Evolutionary conservation across 2,113 vertebrate species (phyloP), one percentile per base, ranked within the genome.

Genomic region (Pteronura brasiliensis): DNA sequence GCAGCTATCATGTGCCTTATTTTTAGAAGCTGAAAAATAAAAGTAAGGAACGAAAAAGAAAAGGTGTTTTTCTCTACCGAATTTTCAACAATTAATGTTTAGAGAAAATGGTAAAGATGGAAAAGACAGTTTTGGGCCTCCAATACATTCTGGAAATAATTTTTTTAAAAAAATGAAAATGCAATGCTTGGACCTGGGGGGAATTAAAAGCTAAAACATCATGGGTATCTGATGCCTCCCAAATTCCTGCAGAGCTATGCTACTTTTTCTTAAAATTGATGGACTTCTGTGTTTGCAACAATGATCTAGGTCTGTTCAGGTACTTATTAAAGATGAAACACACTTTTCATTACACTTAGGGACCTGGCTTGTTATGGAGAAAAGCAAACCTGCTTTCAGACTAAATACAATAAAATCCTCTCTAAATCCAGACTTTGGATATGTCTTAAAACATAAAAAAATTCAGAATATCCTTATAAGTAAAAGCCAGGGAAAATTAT

Each of bases 21-120:
- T 95, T 96, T 96, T 97, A 96, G 93, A 95, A 93, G 34, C 77
- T 95, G 21, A 93, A 90, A 97, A 93, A 88, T 57, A 61, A 4
- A 44, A 87, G 61, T 25, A 74, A 92, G 15, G n/a, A 76, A 49
- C 29, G 4, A 67, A 47, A 93, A 83, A 79, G 36, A 69, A 95
- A 95, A 92, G 83, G n/a, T 84, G 14, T 1, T 71, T 93, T 76
- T 77, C n/a, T 49, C 44, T 85, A 44, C 2, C 25, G 29, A 85
- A 89, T 87, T 82, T 91, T 92, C 59, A 89, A 65, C 34, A 82
- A 63, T 93, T 91, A 80, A 47, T 29, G 76, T 71, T 86, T 83
- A 85, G 12, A 88, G 31, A 88, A 96, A 77, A 85, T 44, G 15
- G 27, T 74, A 61, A 79, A 93, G 39, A 88, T 20, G 12, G 3